These are phyloP conservation scores for Leptinotarsa defecta DNA, from an alignment of 1,140 invertebrate genomes.

Conservation along the genomic window DNA sequence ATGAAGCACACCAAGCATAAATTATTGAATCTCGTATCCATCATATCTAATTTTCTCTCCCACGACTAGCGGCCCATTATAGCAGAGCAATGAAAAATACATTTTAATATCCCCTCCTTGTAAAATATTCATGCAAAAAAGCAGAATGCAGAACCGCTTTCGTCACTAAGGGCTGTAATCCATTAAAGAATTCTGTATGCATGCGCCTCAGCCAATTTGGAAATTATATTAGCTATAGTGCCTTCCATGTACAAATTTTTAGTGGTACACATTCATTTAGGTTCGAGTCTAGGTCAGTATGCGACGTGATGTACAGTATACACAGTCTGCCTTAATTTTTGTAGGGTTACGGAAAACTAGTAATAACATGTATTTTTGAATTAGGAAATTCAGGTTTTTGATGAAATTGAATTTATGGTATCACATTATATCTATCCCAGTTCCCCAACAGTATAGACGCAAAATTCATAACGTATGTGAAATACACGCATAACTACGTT, in stretches of 20 bases:
- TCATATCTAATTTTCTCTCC: background rate
- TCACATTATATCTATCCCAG: no score
- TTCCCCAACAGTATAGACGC: no score
- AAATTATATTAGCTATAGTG: slow-evolving; percentile 6
- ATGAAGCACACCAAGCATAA: background rate
- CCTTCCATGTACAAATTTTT: background rate
- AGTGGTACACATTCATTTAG: background rate
- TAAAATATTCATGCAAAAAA: slow-evolving; percentile 17
- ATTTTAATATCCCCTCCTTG: slow-evolving; percentile 12
- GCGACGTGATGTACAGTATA: no score
- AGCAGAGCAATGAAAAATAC: background rate
- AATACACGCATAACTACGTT: no score
- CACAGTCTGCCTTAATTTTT: no score
- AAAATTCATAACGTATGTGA: no score
- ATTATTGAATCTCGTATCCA: slow-evolving; percentile 3
- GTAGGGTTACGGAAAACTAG: no score
- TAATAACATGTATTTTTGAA: no score
- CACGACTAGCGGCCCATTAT: background rate
- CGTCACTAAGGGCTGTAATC: slow-evolving; percentile 12
- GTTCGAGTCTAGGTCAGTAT: no score
- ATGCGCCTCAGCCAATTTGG: slow-evolving; percentile 10
- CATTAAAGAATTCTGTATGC: slow-evolving; percentile 17
- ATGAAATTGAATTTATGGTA: no score
- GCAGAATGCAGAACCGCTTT: slow-evolving; percentile 13
- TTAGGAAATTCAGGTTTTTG: no score